A percentile compares a stretch with the other conserved stretches of the same genome.
Conservation (phyloP, 2,113 vertebrate genomes). For the Zosterops borbonicus region DNA sequence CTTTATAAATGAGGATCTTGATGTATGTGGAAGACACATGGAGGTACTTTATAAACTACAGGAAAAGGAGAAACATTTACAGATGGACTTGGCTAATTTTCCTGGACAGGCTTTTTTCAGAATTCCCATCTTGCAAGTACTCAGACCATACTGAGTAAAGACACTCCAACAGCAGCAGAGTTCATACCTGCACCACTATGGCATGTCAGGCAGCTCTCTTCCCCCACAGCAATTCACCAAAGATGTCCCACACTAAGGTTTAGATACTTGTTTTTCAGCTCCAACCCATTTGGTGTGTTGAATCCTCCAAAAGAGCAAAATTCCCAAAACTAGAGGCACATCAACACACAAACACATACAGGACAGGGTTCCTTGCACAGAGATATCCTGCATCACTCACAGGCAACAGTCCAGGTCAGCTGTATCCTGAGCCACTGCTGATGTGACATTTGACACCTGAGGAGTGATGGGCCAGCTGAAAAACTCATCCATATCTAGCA, state of each 20-base stretch:
- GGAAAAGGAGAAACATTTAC: not conserved
- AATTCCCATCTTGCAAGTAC: not conserved
- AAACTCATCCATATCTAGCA: not conserved
- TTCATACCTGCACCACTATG: accelerated
- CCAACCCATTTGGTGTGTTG: not conserved
- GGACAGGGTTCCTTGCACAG: not conserved
- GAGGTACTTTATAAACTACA: not conserved
- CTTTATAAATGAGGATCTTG: not conserved
- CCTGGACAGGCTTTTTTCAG: not conserved
- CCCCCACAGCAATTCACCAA: not conserved
- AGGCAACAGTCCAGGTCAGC: not conserved
- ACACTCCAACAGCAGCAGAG: not conserved
- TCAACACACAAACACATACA: too few species aligned
- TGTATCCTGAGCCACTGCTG: accelerated
- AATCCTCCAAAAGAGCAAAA: accelerated
- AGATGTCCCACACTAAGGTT: not conserved
- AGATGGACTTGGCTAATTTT: not conserved
- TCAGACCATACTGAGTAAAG: not conserved
- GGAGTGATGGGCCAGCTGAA: not conserved
- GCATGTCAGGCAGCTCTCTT: not conserved
- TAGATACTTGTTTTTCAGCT: not conserved
- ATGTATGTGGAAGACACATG: not conserved
- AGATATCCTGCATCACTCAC: not conserved
- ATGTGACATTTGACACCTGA: not conserved
- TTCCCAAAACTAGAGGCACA: not conserved